These are phyloP conservation scores for Sepioteuthis lessoniana DNA, from an alignment of 2,888 invertebrate genomes.

Conservation along the genomic window DNA sequence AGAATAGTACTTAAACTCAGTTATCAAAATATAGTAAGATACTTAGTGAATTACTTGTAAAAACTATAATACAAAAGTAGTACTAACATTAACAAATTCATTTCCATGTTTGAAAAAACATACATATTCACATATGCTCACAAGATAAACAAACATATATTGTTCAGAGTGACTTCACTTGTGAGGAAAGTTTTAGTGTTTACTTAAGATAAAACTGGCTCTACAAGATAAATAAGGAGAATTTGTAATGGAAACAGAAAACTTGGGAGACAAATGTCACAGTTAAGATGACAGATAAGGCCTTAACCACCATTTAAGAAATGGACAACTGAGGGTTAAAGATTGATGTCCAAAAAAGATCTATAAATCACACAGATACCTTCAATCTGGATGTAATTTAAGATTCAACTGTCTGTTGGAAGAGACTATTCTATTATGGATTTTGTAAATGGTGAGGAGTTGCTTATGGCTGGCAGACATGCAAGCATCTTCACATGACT, in stretches of 20 bases:
- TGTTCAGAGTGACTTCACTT: background rate
- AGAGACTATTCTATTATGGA: background rate
- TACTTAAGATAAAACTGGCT: background rate
- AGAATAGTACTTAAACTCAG: too few relatives aligned
- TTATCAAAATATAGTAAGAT: too few relatives aligned
- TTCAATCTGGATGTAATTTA: slow-evolving; percentile 23
- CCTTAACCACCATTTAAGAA: slow-evolving; percentile 17
- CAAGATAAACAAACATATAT: background rate
- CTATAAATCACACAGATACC: background rate
- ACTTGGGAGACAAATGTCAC: background rate
- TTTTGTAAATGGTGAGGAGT: background rate
- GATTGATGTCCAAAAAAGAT: background rate
- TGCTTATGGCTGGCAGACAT: slow-evolving; percentile 6
- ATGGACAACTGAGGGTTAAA: background rate
- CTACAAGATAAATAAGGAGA: too few relatives aligned
- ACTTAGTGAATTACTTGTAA: too few relatives aligned
- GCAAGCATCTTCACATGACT: background rate
- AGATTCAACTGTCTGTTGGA: slow-evolving; percentile 17
- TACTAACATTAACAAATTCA: too few relatives aligned
- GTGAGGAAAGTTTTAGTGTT: background rate
- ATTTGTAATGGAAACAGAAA: background rate
- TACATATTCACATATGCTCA: background rate
- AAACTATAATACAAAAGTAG: too few relatives aligned
- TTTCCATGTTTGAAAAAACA: too few relatives aligned
- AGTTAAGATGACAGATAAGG: background rate